Conservation (phyloP, 1,140 invertebrate species). For the Helicoverpa zea region DNA sequence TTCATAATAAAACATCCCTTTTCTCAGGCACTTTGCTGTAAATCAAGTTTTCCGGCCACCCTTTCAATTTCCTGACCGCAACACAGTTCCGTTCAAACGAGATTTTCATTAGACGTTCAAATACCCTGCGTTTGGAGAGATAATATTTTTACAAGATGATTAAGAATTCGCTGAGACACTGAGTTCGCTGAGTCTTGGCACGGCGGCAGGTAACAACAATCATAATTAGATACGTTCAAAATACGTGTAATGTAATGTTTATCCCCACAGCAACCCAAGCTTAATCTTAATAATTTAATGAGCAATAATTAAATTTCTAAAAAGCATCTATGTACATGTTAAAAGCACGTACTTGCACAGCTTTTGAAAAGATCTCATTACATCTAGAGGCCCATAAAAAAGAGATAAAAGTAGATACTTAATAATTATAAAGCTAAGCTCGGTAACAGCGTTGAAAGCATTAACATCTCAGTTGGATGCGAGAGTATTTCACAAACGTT, state of each 20-base stretch:
- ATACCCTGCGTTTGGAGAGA: slow-evolving; percentile 56
- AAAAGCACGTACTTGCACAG: neutral
- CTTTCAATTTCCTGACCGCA: slow-evolving; percentile 80
- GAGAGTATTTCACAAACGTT: slow-evolving; percentile 20
- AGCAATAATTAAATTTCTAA: neutral
- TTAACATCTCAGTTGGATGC: slow-evolving; percentile 7
- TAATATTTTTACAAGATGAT: slow-evolving; percentile 59
- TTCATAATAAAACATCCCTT: slow-evolving; percentile 79
- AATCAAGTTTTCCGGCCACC: slow-evolving; percentile 75
- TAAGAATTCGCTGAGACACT: slow-evolving; percentile 37
- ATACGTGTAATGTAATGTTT: too few species aligned
- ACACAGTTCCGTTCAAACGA: slow-evolving; percentile 67
- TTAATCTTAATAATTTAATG: slow-evolving; percentile 12
- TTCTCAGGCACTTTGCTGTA: slow-evolving; percentile 74
- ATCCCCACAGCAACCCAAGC: too few species aligned
- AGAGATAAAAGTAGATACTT: slow-evolving; percentile 31
- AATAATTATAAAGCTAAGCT: slow-evolving; percentile 28
- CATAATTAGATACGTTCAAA: too few species aligned
- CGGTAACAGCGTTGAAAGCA: slow-evolving; percentile 16
- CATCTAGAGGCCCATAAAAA: slow-evolving; percentile 34
- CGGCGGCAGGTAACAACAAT: neutral
- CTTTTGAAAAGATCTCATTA: slow-evolving; percentile 29
- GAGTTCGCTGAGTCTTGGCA: slow-evolving; percentile 23
- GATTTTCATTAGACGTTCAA: slow-evolving; percentile 73
- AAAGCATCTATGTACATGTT: neutral